phyloP scores from a whole-genome alignment of 2,113 vertebrate species.

The Bagarius yarrelli region DNA sequence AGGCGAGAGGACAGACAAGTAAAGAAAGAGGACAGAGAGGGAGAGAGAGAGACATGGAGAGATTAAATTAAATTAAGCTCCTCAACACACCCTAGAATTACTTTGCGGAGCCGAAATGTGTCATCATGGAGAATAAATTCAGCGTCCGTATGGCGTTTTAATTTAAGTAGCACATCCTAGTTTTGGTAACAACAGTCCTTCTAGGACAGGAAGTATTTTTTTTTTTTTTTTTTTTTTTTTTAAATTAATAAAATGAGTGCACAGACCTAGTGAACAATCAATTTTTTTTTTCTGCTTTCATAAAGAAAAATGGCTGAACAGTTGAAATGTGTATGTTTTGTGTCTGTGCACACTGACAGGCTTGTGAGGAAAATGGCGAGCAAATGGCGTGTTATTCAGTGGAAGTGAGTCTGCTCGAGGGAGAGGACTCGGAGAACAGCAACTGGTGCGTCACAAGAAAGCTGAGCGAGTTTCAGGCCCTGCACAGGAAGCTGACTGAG shows the following conservation, averaged over 20 bases:
- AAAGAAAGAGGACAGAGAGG: too few relatives aligned
- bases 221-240: not conserved
- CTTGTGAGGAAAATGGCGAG: slow-evolving; percentile 91
- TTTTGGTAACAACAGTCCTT: not conserved
- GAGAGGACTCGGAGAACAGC: slow-evolving; percentile 78
- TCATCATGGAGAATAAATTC: not conserved
- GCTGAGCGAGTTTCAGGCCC: slow-evolving; percentile 92
- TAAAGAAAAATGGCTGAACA: not conserved
- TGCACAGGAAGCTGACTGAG: slow-evolving; percentile 96
- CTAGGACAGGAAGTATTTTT: not conserved
- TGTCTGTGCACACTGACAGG: slow-evolving; percentile 63
- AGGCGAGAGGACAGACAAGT: too few relatives aligned
- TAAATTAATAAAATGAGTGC: too few relatives aligned
- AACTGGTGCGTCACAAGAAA: slow-evolving; percentile 90
- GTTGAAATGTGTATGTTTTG: not conserved
- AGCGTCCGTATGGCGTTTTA: not conserved
- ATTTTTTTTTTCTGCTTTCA: not conserved
- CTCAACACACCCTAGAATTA: not conserved
- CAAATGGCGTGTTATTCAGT: slow-evolving; percentile 90
- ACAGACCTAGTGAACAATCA: too few relatives aligned
- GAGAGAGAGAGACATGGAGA: too few relatives aligned
- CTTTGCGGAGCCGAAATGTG: not conserved
- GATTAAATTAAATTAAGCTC: not conserved
- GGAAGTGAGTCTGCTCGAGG: slow-evolving; percentile 83
- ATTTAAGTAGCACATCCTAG: not conserved